These are phyloP conservation scores for Paramormyrops kingsleyae DNA, from an alignment of 2,113 vertebrate genomes.

Conservation along the genomic window DNA sequence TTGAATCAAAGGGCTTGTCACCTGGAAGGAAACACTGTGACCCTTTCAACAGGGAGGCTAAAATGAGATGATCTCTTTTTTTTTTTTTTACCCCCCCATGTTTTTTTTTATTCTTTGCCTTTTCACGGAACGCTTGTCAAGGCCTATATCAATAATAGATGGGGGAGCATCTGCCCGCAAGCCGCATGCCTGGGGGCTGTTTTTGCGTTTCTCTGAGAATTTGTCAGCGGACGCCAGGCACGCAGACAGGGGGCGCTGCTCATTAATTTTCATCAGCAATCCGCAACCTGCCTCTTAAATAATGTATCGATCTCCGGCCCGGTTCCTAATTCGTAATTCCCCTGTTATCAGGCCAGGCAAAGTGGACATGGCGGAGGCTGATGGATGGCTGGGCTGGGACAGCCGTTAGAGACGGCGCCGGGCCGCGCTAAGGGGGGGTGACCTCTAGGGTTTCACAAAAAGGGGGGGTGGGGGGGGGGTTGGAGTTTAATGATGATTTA, in stretches of 20 bases:
- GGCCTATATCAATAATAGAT: constrained; percentile 71
- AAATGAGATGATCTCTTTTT: constrained; percentile 34
- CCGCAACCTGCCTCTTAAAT: constrained; percentile 69
- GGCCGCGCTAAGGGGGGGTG: constrained; percentile 22
- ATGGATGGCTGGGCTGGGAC: constrained; percentile 50
- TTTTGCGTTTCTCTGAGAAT: constrained; percentile 69
- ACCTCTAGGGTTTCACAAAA: constrained; percentile 24
- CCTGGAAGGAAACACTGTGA: constrained; percentile 9
- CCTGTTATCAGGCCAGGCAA: constrained; percentile 33
- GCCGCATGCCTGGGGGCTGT: constrained; percentile 67
- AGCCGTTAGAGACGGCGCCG: constrained; percentile 7
- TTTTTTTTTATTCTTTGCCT: constrained; percentile 19
- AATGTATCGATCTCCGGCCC: constrained; percentile 61
- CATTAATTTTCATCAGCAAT: constrained; percentile 62
- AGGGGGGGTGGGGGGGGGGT: neutral
- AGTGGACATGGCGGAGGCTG: constrained; percentile 36
- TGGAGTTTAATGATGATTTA: constrained; percentile 18
- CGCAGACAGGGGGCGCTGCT: constrained; percentile 29
- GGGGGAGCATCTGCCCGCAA: constrained; percentile 54
- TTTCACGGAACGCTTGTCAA: constrained; percentile 61
- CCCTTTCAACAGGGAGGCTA: neutral
- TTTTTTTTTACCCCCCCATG: constrained; percentile 5
- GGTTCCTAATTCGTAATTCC: constrained; percentile 48
- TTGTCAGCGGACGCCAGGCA: constrained; percentile 58
- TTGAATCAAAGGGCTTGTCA: constrained; percentile 32